Conservation (phyloP, 2,797 vertebrate genomes). For the Scomberomorus guttatus region DNA sequence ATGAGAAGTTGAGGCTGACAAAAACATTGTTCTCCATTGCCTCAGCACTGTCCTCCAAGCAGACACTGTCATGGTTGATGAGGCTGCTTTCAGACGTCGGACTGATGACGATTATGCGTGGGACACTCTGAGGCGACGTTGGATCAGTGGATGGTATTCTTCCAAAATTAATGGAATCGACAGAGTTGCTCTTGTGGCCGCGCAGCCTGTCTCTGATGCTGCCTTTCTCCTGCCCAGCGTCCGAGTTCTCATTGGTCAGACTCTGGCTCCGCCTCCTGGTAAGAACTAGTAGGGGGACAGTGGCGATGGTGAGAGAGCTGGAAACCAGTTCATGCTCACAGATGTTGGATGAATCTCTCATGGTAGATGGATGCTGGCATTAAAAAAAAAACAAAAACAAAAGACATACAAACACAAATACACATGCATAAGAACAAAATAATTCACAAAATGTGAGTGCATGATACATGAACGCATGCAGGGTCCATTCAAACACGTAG, state of each 20-base stretch:
- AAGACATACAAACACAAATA: constrained; percentile 17
- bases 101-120: constrained; percentile 87
- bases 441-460: neutral
- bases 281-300: constrained; percentile 73
- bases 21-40: constrained; percentile 64
- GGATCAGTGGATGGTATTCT: neutral
- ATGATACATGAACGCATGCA: constrained; percentile 14
- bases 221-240: constrained; percentile 21
- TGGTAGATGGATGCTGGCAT: constrained; percentile 58
- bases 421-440: constrained; percentile 2
- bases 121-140: constrained; percentile 63
- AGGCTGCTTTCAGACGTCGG: constrained; percentile 87
- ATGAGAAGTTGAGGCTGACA: constrained; percentile 81
- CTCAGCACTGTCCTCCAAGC: constrained; percentile 61
- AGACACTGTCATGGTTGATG: constrained; percentile 66
- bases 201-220: neutral
- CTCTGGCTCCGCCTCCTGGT: constrained; percentile 73
- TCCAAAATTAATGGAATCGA: constrained; percentile 57
- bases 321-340: constrained; percentile 77
- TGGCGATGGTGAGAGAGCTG: constrained; percentile 81
- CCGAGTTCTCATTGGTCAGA: constrained; percentile 55
- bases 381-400: constrained; percentile 2
- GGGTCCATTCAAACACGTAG: neutral
- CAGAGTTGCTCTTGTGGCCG: constrained; percentile 62
- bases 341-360: constrained; percentile 58